Evolutionary conservation across 2,113 vertebrate genomes (phyloP).

Genomic region (Motacilla alba): DNA sequence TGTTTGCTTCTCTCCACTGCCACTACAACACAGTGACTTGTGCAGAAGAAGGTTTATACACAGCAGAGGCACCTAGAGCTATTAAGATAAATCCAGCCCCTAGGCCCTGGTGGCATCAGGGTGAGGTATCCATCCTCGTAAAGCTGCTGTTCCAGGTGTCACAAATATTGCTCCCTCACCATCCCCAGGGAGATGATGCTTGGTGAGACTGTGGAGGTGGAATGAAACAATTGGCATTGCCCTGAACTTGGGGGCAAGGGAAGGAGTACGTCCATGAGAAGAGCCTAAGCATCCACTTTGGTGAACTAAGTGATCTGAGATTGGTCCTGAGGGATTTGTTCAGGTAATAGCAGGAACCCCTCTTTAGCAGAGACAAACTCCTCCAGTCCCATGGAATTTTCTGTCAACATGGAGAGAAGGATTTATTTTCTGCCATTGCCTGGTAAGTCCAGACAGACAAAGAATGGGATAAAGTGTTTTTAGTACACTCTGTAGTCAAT

Average conservation of each 20-base stretch:
- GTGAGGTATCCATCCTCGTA: background rate
- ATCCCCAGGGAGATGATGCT: background rate
- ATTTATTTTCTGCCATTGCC: background rate
- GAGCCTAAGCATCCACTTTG: background rate
- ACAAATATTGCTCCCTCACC: background rate
- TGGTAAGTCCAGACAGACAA: background rate
- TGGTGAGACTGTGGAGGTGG: background rate
- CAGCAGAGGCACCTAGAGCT: background rate
- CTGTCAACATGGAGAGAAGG: background rate
- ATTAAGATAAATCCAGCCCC: background rate
- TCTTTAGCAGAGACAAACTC: background rate
- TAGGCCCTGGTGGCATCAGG: background rate
- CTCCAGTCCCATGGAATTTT: background rate
- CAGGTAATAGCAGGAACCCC: background rate
- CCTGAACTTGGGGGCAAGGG: background rate
- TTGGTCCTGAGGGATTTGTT: background rate
- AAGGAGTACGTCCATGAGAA: background rate
- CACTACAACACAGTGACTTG: fast-evolving
- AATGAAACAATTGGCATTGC: background rate
- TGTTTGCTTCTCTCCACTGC: background rate
- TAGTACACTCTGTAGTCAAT: background rate
- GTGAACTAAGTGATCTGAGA: background rate
- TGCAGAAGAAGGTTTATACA: background rate
- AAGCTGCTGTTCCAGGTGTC: background rate
- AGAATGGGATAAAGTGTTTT: background rate